Evolutionary conservation across 2,888 invertebrate genomes (phyloP), one percentile per base, ranked within the genome.

Genomic region (Chrysolina haemoptera): DNA sequence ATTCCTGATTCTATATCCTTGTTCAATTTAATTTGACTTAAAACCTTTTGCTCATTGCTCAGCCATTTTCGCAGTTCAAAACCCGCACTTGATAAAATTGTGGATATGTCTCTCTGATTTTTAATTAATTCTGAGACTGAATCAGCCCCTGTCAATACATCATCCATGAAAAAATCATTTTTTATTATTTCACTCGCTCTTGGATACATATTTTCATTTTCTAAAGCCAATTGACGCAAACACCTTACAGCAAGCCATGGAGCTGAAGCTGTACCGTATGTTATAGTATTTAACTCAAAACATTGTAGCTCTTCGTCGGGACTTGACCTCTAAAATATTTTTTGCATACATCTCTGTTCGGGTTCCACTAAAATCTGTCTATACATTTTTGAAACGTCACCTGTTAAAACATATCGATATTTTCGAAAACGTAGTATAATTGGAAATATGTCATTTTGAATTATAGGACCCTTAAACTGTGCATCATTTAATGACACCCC

Each of bases 81-180:
- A 11, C 78, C 76, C 5, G 50, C 78, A 6, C 43, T n/a, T 18
- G 20, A 22, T 18, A 80, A 67, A n/a, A 81, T 79, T 22, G 59
- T 50, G 18, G 50, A 62, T 22, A 80, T 27, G 46, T 81, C 70
- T 10, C 20, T 55, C 48, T 78, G 75, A 18, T 80, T 66, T 50
- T 75, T 3, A 35, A 76, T 11, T 16, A 78, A 12, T 12, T 80
- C 76, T n/a, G 62, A 14, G 20, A 62, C 27, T 8, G 75, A 66
- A 63, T 81, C 71, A 0, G 70, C 55, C 10, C 75, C 77, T 1
- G 75, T 69, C 20, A 80, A 18, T 0, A 77, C 10, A 35, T 79
- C 81, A 64, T 81, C 80, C 22, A 81, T 73, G 50, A 75, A 81
- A 50, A 81, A 80, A 67, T 78, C 70, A n/a, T 40, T 74, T 55